Conservation (phyloP, 2,888 invertebrate species). For the Aspidapion aeneum region DNA sequence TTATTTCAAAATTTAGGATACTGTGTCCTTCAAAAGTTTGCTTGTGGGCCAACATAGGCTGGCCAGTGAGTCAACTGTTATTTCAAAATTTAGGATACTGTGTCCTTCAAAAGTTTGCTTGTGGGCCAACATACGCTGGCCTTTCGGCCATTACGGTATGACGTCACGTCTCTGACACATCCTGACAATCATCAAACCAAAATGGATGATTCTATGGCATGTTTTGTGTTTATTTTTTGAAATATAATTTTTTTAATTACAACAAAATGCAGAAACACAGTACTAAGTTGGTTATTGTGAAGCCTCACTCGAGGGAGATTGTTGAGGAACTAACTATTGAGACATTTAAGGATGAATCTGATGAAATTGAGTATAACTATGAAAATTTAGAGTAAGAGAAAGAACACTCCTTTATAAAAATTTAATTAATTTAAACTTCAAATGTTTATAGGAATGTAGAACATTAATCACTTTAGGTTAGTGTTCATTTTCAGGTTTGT, state of each 20-base stretch:
- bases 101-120: not conserved
- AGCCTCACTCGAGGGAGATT: not conserved
- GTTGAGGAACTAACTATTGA: not conserved
- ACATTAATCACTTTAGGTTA: no score
- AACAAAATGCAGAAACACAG: not conserved
- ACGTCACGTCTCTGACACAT: not conserved
- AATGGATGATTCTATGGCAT: not conserved
- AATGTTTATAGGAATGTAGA: no score
- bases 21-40: not conserved
- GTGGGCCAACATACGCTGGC: no score
- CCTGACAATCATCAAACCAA: not conserved
- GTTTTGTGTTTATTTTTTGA: not conserved
- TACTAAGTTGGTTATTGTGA: not conserved
- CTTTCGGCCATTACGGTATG: not conserved
- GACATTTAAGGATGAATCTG: not conserved
- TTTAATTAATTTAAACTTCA: no score
- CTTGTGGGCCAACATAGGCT: no score
- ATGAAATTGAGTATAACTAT: not conserved
- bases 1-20: not conserved
- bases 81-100: not conserved
- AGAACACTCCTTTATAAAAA: no score
- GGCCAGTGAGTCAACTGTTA: conserved; percentile 1
- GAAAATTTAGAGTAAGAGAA: no score
- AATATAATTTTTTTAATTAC: not conserved
- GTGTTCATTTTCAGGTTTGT: no score